Evolutionary conservation across 1,140 invertebrate species (phyloP), one percentile per base, ranked within the genome.

Genomic region (Heliconius congener): DNA sequence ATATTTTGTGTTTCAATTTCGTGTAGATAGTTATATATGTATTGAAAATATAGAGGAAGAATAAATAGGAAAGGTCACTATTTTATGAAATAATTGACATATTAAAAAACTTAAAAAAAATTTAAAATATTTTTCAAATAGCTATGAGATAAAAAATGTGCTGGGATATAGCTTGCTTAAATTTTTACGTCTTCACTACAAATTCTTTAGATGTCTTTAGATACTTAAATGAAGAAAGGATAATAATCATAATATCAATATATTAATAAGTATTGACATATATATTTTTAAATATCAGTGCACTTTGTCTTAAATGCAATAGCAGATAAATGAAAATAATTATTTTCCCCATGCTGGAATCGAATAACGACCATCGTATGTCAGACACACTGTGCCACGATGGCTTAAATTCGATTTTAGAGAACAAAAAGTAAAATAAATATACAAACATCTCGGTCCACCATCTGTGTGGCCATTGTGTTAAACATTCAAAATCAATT

Each of bases 401-500:
- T 4, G 6, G 50, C 6, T 52, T 0, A 52, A 52, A 52, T 8
- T 52, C 16, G 5, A 16, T n/a, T 6, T 57, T 57, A 23, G 19
- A 23, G 2, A n/a, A 57, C 8, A 6, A 23, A 57, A 57, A 52
- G 4, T 16, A 19, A 18, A 57, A 57, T 23, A 57, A 57, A 57
- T 57, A 57, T 57, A 57, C 55, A 57, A 9, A 57, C 8, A 57
- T n/a, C 55, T 57, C 55, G 23, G 55, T 57, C 19, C 55, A 57
- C 55, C 8, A 6, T 3, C 19, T 23, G 23, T 9, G 23, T 30
- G 60, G 60, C n/a, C 2, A 30, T 66, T 66, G 60, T 66, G 23
- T 66, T 66, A 66, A 66, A 66, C 23, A 66, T 66, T 66, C 60
- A 66, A 11, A 66, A 66, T 66, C 60, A 66, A 66, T 27, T 66